phyloP scores from a whole-genome alignment of 2,888 invertebrate genomes.

The Aquatica leii region DNA sequence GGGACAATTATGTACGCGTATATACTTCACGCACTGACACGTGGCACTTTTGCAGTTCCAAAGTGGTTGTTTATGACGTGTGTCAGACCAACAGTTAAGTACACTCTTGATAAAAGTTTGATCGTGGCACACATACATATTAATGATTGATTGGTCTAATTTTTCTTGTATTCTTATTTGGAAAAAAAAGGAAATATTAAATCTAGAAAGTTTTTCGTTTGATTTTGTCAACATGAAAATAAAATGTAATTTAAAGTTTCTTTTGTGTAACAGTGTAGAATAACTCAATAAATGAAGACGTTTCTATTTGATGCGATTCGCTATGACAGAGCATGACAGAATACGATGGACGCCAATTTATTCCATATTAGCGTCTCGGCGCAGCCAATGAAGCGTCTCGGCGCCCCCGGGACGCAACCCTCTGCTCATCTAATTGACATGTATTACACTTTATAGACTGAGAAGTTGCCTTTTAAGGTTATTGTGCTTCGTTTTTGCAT shows the following conservation, averaged over 20 bases:
- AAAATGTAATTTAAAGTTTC: slow-evolving; percentile 10
- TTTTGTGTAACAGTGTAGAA: slow-evolving; percentile 17
- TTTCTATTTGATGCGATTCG: slow-evolving; percentile 45
- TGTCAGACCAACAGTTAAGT: slow-evolving; percentile 25
- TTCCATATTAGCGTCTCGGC: slow-evolving; percentile 49
- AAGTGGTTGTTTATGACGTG: slow-evolving; percentile 36
- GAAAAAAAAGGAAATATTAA: not conserved
- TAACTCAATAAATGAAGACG: slow-evolving; percentile 27
- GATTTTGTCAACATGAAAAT: not conserved
- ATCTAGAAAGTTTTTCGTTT: slow-evolving; percentile 3
- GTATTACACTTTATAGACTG: slow-evolving; percentile 39
- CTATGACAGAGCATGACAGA: slow-evolving; percentile 45
- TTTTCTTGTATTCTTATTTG: not conserved
- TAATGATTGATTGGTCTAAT: not conserved
- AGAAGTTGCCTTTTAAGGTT: slow-evolving; percentile 28
- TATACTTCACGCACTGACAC: slow-evolving; percentile 40
- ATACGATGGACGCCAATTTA: slow-evolving; percentile 50
- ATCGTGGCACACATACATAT: not conserved
- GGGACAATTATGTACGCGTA: slow-evolving; percentile 38
- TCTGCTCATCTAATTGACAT: slow-evolving; percentile 44
- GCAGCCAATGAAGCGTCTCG: slow-evolving; percentile 50
- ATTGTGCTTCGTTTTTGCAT: not conserved
- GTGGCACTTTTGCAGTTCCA: slow-evolving; percentile 33
- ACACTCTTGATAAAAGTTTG: slow-evolving; percentile 11
- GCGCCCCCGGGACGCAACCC: slow-evolving; percentile 44